These are phyloP conservation scores for Drosophila elegans DNA, from an alignment of 1,140 invertebrate genomes.

Conservation along the genomic window DNA sequence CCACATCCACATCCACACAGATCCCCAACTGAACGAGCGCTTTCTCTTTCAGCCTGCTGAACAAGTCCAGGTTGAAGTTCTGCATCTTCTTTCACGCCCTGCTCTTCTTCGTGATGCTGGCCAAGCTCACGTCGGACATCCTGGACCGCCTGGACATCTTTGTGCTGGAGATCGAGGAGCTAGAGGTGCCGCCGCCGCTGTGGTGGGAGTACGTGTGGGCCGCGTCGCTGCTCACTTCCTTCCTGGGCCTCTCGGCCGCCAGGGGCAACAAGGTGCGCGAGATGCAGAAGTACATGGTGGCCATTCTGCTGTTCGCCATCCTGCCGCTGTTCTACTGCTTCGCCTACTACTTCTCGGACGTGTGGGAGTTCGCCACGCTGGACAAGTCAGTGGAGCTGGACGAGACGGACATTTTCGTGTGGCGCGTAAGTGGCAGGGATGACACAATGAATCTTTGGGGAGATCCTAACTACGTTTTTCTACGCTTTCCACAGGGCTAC, in stretches of 20 bases:
- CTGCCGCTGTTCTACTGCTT: conserved; percentile 93
- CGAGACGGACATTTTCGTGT: conserved; percentile 89
- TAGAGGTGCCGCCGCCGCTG: conserved; percentile 93
- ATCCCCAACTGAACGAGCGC: background rate
- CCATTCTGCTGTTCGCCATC: conserved; percentile 91
- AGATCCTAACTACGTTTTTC: background rate
- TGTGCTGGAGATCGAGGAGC: conserved; percentile 96
- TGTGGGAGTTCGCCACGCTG: conserved; percentile 91
- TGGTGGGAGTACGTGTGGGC: conserved; percentile 98
- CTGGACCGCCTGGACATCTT: conserved; percentile 96
- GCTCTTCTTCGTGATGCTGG: conserved; percentile 95
- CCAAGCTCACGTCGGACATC: conserved; percentile 96
- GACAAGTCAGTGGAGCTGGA: conserved; percentile 88
- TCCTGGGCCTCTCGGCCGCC: conserved; percentile 94
- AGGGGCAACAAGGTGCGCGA: conserved; percentile 92
- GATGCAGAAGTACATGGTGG: conserved; percentile 93
- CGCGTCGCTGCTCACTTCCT: conserved; percentile 92
- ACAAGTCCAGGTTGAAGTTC: conserved; percentile 96
- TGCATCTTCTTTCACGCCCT: conserved; percentile 97
- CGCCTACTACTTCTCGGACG: conserved; percentile 93
- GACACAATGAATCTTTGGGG: background rate
- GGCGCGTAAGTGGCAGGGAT: conserved; percentile 89
- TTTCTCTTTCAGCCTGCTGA: conserved; percentile 90
- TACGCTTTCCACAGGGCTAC: conserved; percentile 88
- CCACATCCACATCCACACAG: background rate